Base-by-base conservation (phyloP, 2,113 vertebrate genomes). In the Machaerirhynchus nigripectus region DNA sequence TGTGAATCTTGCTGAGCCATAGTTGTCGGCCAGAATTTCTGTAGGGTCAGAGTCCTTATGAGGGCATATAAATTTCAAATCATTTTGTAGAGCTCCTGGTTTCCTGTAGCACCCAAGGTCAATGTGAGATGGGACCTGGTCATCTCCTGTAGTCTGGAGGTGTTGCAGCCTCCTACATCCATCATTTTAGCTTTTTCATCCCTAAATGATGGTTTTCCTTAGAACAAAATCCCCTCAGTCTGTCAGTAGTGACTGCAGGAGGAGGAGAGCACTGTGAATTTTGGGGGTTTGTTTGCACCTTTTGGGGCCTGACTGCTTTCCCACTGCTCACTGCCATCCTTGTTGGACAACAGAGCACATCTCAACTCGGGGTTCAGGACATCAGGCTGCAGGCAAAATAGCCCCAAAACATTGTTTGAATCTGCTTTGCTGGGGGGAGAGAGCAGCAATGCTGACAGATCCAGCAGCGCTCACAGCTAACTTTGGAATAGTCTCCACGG, bases 401-500 rank as follows among this genome's bases (percentile, higher is more conserved):
- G 47, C 47, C 80, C 77, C 49, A 19, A 49, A 90, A 33, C 6
- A 14, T 18, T 30, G 37, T 23, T 46, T 81, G 56, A 74, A 40
- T 87, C 79, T 75, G 42, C 63, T 83, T 22, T 93, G 44, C 65
- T 76, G 57, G 17, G 11, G 28, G 12, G 15, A 39, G 52, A 78
- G 55, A 53, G 31, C 52, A 84, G 49, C 56, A 35, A 20, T 0
- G 6, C 52, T 0, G 14, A 20, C 56, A 44, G 67, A 53, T 9
- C 46, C 91, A 74, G 89, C 82, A 91, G 78, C 0, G 0, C 61
- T 70, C 68, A 46, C 87, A 70, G 94, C 91, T 92, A 89, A 96
- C 88, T 96, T 96, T 92, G 88, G 95, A 95, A 82, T 39, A 71
- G 68, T n/a, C 93, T 63, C 78, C 57, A 21, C 69, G 55, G 27